phyloP scores from a whole-genome alignment of 2,888 invertebrate species.

The Caenorhabditis drosophilae region DNA sequence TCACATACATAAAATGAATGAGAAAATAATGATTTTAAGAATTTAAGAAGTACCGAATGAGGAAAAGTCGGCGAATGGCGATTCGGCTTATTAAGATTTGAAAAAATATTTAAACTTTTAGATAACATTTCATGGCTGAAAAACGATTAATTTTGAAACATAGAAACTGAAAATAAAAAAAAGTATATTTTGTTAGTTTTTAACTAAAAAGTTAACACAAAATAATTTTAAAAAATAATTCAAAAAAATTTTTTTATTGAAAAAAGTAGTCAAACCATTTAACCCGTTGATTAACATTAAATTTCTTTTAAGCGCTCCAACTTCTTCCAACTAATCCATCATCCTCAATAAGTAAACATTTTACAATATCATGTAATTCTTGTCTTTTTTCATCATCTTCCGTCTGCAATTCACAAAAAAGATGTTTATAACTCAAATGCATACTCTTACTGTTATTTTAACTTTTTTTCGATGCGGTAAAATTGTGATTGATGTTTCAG shows the following conservation, averaged over 20 bases:
- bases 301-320: too few species aligned
- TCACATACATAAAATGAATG: too few species aligned
- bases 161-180: neutral
- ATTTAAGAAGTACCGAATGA: neutral
- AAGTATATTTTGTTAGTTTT: too few species aligned
- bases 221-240: neutral
- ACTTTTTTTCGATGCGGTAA: neutral
- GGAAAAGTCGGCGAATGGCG: neutral
- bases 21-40: too few species aligned
- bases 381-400: slow-evolving; percentile 1
- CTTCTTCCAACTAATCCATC: slow-evolving; percentile 17
- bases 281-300: neutral
- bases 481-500: slow-evolving; percentile 11
- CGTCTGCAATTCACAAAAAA: too few species aligned
- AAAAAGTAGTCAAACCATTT: neutral
- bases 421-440: too few species aligned
- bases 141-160: neutral
- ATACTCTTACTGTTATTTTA: slow-evolving; percentile 11
- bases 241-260: slow-evolving; percentile 1
- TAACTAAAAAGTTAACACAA: neutral
- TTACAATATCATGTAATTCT: slow-evolving; percentile 7
- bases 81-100: too few species aligned
- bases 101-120: neutral
- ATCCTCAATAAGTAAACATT: slow-evolving; percentile 7
- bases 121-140: neutral